Evolutionary conservation across 2,888 invertebrate species (phyloP), one percentile per base, ranked within the genome.

Genomic region (Rhamphomyia laevipes): DNA sequence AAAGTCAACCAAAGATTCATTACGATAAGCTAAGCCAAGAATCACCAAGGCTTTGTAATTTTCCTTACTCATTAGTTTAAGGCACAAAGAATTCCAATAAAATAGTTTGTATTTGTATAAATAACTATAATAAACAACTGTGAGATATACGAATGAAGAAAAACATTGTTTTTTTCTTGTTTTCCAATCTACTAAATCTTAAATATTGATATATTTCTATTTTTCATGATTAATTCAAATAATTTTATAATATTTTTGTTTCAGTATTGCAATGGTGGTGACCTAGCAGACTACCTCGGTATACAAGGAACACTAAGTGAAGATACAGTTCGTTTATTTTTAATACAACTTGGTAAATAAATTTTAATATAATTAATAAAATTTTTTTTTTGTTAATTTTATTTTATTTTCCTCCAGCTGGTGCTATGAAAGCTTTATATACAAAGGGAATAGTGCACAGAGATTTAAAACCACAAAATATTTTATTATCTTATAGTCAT

Each of bases 381-480:
- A 16, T 9, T 17, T 38, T 17, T 17, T 17, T 15, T 37, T 37
- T 9, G 16, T 17, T 7, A 16, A 16, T 48, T 42, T 13, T 13
- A 7, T 50, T 33, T 45, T 49, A 30, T 38, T 1, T 47, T 49
- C 51, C 46, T 63, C 71, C 63, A 85, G 97, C 96, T 59, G 93
- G 88, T 62, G 97, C 99, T 52, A 93, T 99, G 92, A 86, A 88
- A 67, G 96, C 97, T 45, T 78, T 99, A 58, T 89, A 94, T 74
- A 89, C 86, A 58, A 97, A 96, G 75, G 97, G 94, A 60, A 94
- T 99, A 64, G 94, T 99, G 52, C 99, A 99, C 72, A 80, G 99
- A 61, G 99, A 99, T 75, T 79, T 99, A 66, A 99, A 99, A 72
- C 99, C 99, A 45, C 99, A 99, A 75, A 99, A 99, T 74, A 97